Base-by-base conservation (phyloP, 1,140 invertebrate species). In the Drosophila malerkotliana region DNA sequence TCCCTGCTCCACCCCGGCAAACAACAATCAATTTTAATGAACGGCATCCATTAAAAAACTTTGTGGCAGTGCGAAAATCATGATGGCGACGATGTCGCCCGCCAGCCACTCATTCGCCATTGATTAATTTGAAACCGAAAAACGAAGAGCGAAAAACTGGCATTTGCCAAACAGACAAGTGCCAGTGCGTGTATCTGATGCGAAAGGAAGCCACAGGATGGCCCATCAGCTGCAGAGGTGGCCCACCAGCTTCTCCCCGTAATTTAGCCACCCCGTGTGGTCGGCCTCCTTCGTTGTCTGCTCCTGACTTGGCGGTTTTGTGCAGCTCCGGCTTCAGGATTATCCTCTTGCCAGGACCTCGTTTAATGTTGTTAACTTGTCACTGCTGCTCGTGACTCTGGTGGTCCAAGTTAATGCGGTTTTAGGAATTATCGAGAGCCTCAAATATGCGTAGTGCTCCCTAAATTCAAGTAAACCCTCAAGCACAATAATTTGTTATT, bases 1-100 rank as follows among this genome's bases (percentile, higher is more conserved):
- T 1, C 10, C 34, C 3, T 0, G 34, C 32, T 0, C 34, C 34
- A 12, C 12, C 30, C 24, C 41, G 58, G 57, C 83, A 77, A 82
- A 88, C 83, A 87, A 87, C 83, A 87, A 87, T 87, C 83, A 87
- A 82, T 87, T 87, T 87, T 87, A 88, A 87, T 88, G 83, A 87
- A 88, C 79, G 83, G 59, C 63, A 82, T 88, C 88, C 83, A 88
- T 87, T 87, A 87, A 88, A 87, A 85, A 87, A 87, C 57, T 88
- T 88, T 79, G 56, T 45, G 72, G 64, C 64, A 55, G 72, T 64
- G 62, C 67, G 63, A 82, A 88, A 88, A 87, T 82, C 75, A 77
- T 73, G 71, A 44, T 72, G 55, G 60, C 39, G 81, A 49, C 66
- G 77, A 61, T 62, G 67, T 71, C 64, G 32, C 67, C 34, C 52